Base-by-base conservation (phyloP, 2,797 vertebrate species). In the Acanthiza pusilla region DNA sequence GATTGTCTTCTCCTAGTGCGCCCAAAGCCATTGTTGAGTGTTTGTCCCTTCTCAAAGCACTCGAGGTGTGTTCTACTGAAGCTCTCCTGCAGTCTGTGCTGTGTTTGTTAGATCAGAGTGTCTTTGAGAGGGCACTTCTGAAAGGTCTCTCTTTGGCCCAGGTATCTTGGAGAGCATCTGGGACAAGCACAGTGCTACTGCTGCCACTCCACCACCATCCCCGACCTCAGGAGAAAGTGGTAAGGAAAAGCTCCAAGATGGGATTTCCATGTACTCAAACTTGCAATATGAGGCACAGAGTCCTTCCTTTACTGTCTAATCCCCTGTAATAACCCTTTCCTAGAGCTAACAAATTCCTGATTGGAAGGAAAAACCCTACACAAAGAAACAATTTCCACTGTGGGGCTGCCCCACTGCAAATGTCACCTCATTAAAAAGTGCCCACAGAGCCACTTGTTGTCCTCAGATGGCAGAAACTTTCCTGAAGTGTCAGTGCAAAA, bases 81-180 rank as follows among this genome's bases (percentile, higher is more conserved):
- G 63, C 7, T 40, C 9, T 72, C 26, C 55, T 80, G 77, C 6
- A 6, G 21, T 29, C 38, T 76, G 38, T 11, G 7, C 13, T 26
- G 2, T 38, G 25, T 77, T 60, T 81, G 53, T 85, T 62, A 19
- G 34, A 36, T 51, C 21, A 26, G 3, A 38, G 43, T 80, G 42
- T 26, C 45, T 74, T 26, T 53, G 22, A 74, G 34, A n/a, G 77
- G 42, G 30, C 71, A 32, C 10, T 84, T 83, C 85, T 92, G 74
- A 94, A 50, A 90, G 29, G 7, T 85, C 1, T 97, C 80, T 96
- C 91, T 96, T 57, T 94, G 91, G 45, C 34, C 34, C 95, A 99
- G 99, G 99, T 96, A 99, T 99, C 93, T 97, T 99, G 94, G 99
- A 99, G 98, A 99, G 98, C 16, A 99, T 99, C 75, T 99, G 99